These are phyloP conservation scores for Chondrosia reniformis DNA, from an alignment of 37 sponge, comb jelly and placozoan genomes.

Conservation along the genomic window DNA sequence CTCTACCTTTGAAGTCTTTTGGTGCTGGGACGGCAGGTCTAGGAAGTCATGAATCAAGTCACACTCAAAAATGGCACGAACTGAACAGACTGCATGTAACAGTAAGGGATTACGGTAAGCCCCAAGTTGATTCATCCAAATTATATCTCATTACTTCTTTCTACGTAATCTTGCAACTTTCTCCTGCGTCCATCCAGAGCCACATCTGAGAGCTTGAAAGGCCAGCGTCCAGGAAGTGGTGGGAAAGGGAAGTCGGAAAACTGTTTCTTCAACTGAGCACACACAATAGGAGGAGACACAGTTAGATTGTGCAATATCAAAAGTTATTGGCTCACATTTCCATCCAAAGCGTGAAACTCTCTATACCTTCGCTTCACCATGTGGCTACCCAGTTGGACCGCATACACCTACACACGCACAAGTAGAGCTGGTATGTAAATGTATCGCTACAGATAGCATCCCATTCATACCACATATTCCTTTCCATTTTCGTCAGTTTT, in stretches of 20 bases:
- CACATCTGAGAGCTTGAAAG: conserved; percentile 76
- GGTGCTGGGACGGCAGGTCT: too few relatives aligned
- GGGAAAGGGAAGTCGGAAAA: conserved; percentile 87
- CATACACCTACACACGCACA: conserved; percentile 36
- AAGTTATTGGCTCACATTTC: conserved; percentile 48
- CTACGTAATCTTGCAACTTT: conserved; percentile 84
- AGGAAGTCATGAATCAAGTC: conserved; percentile 84
- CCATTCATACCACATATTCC: conserved; percentile 59
- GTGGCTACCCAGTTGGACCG: conserved; percentile 55
- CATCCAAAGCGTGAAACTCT: conserved; percentile 73
- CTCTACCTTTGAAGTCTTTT: too few relatives aligned
- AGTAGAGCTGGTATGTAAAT: background rate
- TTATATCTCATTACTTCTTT: too few relatives aligned
- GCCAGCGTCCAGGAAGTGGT: conserved; percentile 92
- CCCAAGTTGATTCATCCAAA: too few relatives aligned
- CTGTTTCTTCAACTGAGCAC: conserved; percentile 78
- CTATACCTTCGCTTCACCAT: conserved; percentile 59
- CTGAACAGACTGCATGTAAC: conserved; percentile 53
- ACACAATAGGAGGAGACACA: background rate
- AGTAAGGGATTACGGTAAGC: too few relatives aligned
- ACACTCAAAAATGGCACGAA: conserved; percentile 69
- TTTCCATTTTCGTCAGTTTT: conserved; percentile 47
- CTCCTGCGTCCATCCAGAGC: conserved; percentile 83
- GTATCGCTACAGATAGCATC: background rate
- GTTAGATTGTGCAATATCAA: background rate